phyloP scores from a whole-genome alignment of 2,888 invertebrate genomes.

The Aspidapion aeneum region DNA sequence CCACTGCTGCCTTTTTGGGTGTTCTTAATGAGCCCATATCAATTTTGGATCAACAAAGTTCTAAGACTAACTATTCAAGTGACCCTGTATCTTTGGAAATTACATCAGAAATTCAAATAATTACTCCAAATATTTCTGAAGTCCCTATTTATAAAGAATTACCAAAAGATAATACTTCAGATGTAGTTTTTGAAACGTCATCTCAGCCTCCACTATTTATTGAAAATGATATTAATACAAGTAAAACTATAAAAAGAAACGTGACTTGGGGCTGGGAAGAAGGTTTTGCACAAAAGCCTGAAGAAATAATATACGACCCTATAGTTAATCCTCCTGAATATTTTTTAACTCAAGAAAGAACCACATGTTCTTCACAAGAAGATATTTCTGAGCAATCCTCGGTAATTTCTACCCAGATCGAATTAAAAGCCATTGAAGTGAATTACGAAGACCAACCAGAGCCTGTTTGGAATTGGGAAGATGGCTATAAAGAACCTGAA shows the following conservation, averaged over 20 bases:
- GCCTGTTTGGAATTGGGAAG: conserved; percentile 19
- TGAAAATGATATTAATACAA: neutral
- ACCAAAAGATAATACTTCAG: neutral
- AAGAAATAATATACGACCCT: neutral
- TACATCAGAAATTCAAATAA: neutral
- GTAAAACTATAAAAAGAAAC: neutral
- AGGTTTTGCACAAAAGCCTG: neutral
- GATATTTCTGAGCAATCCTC: neutral
- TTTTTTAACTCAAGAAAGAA: neutral
- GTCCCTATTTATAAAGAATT: neutral
- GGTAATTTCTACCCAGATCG: neutral
- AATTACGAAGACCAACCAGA: no score
- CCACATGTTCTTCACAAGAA: neutral
- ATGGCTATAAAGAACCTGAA: conserved; percentile 8
- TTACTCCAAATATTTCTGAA: neutral
- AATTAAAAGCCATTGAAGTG: no score
- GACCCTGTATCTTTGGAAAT: neutral
- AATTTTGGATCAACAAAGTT: conserved; percentile 22
- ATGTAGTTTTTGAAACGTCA: neutral
- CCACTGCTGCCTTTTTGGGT: conserved; percentile 29
- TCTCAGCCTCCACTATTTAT: neutral
- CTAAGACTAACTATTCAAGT: neutral
- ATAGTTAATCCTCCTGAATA: neutral
- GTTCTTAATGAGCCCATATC: conserved; percentile 34
- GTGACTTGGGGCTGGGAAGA: neutral